These are phyloP conservation scores for Euzetes globulus DNA, from an alignment of 2,888 invertebrate species.

Conservation along the genomic window DNA sequence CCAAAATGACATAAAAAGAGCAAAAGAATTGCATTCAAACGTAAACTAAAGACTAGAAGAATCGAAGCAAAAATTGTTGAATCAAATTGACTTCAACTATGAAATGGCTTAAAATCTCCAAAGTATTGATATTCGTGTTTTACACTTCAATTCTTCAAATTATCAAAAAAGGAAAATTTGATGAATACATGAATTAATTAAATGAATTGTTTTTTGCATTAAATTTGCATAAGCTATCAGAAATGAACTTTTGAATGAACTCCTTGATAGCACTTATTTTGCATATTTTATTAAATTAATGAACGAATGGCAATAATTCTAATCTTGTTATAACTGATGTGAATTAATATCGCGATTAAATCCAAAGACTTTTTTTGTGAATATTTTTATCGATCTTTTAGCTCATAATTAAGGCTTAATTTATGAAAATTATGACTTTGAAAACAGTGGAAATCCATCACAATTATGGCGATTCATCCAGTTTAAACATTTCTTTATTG, in stretches of 20 bases:
- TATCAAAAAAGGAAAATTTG: background rate
- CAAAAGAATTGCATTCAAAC: background rate
- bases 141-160: no score
- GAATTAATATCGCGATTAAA: background rate
- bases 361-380: background rate
- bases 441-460: background rate
- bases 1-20: background rate
- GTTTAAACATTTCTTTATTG: no score
- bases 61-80: background rate
- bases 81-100: no score
- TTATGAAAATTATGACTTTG: conserved; percentile 1
- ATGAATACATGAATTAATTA: background rate
- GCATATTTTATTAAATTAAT: background rate
- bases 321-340: background rate
- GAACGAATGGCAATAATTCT: background rate
- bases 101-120: no score
- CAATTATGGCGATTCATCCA: background rate
- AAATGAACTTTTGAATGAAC: background rate
- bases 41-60: background rate
- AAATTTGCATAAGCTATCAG: background rate
- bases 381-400: background rate
- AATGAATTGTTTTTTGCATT: background rate
- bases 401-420: background rate
- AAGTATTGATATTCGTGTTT: no score
- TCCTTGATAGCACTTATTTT: background rate